A percentile compares a stretch with the other conserved stretches of the same genome.
Evolutionary conservation across 2,113 vertebrate species (phyloP).

Genomic region (Irena cyanogastra): DNA sequence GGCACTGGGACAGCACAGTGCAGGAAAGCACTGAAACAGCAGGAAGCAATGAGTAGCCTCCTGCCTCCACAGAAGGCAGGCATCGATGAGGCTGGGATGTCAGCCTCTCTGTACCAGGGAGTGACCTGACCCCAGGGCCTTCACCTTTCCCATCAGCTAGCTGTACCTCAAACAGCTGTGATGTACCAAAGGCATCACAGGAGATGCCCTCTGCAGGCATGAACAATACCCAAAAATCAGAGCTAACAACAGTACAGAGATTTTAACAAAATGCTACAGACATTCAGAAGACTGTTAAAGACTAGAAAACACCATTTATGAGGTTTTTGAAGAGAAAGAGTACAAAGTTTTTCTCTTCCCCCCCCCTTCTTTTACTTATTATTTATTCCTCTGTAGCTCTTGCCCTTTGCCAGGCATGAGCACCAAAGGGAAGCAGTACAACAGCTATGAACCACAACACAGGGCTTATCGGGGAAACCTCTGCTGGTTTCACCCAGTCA

Average conservation of each 20-base stretch:
- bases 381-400: neutral
- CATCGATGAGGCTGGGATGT: neutral
- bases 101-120: neutral
- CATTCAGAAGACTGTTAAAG: neutral
- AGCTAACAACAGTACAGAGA: neutral
- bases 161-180: neutral
- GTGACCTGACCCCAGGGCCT: neutral
- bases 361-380: neutral
- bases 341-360: neutral
- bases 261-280: neutral
- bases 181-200: neutral
- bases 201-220: neutral
- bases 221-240: neutral
- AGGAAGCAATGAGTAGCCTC: neutral
- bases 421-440: neutral
- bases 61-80: neutral
- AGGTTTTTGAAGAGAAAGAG: neutral
- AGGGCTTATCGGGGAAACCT: neutral
- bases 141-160: neutral
- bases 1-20: neutral
- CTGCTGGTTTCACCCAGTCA: neutral
- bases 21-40: neutral
- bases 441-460: neutral
- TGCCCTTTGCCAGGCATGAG: neutral
- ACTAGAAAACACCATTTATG: neutral